phyloP scores from a whole-genome alignment of 2,113 vertebrate species.

The Falco punctatus region DNA sequence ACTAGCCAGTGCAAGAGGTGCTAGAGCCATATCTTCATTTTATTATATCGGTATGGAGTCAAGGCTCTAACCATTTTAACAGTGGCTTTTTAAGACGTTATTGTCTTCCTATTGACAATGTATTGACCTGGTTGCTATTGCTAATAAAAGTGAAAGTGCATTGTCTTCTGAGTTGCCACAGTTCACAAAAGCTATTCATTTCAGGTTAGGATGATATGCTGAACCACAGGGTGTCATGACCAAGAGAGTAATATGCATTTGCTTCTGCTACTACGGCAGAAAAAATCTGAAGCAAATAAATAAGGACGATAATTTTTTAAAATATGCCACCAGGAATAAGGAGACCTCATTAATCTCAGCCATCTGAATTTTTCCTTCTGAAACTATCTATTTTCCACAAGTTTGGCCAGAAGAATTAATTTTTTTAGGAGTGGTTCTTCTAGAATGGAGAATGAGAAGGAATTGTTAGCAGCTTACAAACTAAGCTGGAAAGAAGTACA shows the following conservation, averaged over 20 bases:
- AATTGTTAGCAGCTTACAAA: not conserved
- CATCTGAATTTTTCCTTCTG: not conserved
- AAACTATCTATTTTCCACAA: not conserved
- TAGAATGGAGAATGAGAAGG: not conserved
- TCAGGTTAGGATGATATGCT: not conserved
- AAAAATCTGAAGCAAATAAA: not conserved
- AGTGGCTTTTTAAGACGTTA: not conserved
- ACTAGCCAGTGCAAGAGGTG: not conserved
- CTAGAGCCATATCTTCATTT: not conserved
- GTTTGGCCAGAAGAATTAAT: not conserved
- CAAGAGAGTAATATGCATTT: not conserved
- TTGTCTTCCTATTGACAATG: accelerated
- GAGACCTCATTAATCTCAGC: not conserved
- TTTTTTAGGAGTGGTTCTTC: not conserved
- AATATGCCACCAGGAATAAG: not conserved
- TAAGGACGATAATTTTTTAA: not conserved
- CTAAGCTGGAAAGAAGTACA: not conserved
- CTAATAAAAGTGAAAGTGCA: not conserved
- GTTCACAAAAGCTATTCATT: not conserved
- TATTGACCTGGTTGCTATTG: not conserved
- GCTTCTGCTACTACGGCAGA: not conserved
- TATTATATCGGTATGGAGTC: not conserved
- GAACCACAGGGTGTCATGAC: not conserved
- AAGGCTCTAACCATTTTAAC: not conserved
- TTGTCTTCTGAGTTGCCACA: not conserved